These are phyloP conservation scores for Isoperla grammatica DNA, from an alignment of 2,888 invertebrate genomes.

Conservation along the genomic window DNA sequence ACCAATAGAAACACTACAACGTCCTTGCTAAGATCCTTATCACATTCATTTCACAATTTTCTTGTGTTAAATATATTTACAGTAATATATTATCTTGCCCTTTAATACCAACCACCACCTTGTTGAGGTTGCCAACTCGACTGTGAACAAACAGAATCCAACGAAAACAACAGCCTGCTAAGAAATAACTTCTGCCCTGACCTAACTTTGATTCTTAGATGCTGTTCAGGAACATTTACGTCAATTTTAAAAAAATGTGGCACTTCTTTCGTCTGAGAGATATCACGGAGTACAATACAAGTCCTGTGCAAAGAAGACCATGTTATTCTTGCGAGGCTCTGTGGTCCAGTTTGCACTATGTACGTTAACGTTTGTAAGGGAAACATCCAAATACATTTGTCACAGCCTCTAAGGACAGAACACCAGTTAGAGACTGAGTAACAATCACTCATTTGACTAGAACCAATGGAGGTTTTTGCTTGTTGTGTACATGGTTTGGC, in stretches of 20 bases:
- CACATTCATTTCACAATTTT: constrained; percentile 32
- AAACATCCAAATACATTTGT: constrained; percentile 34
- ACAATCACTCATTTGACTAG: constrained; percentile 34
- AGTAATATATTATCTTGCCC: constrained; percentile 38
- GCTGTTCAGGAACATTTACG: constrained; percentile 50
- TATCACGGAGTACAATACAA: constrained; percentile 41
- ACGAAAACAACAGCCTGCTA: constrained; percentile 32
- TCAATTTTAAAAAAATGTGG: constrained; percentile 40
- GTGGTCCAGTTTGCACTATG: constrained; percentile 33
- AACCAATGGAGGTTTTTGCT: constrained; percentile 29
- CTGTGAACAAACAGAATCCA: constrained; percentile 31
- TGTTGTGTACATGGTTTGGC: constrained; percentile 25
- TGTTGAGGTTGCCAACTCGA: constrained; percentile 25
- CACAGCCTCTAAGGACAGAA: constrained; percentile 35
- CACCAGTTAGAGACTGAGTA: constrained; percentile 34
- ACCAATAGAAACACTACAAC: constrained; percentile 27
- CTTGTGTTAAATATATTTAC: constrained; percentile 26
- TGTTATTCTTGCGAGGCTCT: constrained; percentile 31
- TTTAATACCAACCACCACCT: constrained; percentile 44
- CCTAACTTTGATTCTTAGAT: constrained; percentile 41
- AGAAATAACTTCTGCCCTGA: constrained; percentile 31
- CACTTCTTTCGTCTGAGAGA: constrained; percentile 45
- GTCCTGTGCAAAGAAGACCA: constrained; percentile 34
- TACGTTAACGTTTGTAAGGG: constrained; percentile 29
- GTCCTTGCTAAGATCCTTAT: constrained; percentile 30